Evolutionary conservation across 2,888 invertebrate genomes (phyloP), one percentile per base, ranked within the genome.

Genomic region (Cylindroiulus punctatus): DNA sequence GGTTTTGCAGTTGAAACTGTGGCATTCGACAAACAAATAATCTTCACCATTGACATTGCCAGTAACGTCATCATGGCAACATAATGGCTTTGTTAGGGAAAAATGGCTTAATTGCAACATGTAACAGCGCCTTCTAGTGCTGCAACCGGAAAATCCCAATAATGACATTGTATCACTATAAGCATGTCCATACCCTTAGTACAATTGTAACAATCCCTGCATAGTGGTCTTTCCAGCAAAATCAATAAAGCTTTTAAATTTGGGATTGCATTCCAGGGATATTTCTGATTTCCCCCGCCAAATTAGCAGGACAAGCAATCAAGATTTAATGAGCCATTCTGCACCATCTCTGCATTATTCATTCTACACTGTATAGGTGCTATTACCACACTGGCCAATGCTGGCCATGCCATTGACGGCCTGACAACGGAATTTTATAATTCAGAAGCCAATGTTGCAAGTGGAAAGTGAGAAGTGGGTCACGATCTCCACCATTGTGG

Each of bases 241-340:
- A 65, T 65, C 65, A 22, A 65, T 65, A 57, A 65, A 22, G 65
- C 10, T n/a, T 26, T 57, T 65, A 65, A 65, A 65, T 65, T 22
- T 26, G 22, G 26, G 65, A 5, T 57, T 19, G n/a, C n/a, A 57
- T 65, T 12, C 7, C 10, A 65, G 26, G 26, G 65, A 65, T 0
- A 10, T 26, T 22, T 65, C 26, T 22, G 10, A 65, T 65, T 65
- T 65, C 65, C 65, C 22, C 22, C 10, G 22, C 10, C 65, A 65
- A 65, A 65, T 65, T 65, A 65, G 22, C 65, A 1, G 65, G 22
- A 65, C 22, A 65, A 65, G 12, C 65, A 65, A 65, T 65, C 65
- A 65, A n/a, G 2, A 12, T 65, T 65, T 65, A 65, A 65, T 65
- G 22, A 26, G 65, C 65, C 65, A 26, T 65, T 22, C 65, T 26